Conservation (phyloP, 2,797 vertebrate genomes). For the Phyllotis vaccarum region DNA sequence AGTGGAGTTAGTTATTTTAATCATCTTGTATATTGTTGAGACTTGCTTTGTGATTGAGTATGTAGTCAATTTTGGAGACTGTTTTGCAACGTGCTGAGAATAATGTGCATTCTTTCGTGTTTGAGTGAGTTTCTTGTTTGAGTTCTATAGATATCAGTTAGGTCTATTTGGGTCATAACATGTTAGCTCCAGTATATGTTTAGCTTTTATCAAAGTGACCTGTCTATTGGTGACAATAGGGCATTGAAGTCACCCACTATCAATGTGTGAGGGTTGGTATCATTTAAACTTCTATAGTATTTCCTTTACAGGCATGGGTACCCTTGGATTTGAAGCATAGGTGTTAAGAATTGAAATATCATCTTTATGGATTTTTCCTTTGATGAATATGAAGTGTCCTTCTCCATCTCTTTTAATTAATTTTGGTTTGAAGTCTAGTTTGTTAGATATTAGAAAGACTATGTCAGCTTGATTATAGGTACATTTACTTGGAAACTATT, state of each 20-base stretch:
- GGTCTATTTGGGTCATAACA: not conserved
- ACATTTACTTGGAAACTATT: not conserved
- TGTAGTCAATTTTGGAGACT: not conserved
- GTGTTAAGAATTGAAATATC: not conserved
- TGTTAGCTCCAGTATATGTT: not conserved
- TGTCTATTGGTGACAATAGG: not conserved
- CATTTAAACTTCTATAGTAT: not conserved
- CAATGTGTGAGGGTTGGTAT: not conserved
- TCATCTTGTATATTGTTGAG: not conserved
- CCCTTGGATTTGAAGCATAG: not conserved
- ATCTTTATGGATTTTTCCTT: not conserved
- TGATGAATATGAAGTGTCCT: not conserved
- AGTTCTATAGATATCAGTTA: not conserved
- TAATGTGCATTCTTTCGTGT: not conserved
- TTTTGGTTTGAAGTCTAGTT: not conserved
- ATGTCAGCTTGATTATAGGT: not conserved
- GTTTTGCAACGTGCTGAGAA: not conserved
- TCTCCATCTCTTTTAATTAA: not conserved
- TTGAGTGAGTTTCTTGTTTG: not conserved
- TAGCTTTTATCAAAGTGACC: not conserved
- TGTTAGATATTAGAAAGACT: not conserved
- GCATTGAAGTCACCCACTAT: not conserved
- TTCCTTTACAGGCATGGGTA: not conserved
- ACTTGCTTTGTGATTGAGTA: not conserved
- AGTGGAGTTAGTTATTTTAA: not conserved